Conservation (phyloP, 2,113 vertebrate species). For the Neofelis nebulosa region DNA sequence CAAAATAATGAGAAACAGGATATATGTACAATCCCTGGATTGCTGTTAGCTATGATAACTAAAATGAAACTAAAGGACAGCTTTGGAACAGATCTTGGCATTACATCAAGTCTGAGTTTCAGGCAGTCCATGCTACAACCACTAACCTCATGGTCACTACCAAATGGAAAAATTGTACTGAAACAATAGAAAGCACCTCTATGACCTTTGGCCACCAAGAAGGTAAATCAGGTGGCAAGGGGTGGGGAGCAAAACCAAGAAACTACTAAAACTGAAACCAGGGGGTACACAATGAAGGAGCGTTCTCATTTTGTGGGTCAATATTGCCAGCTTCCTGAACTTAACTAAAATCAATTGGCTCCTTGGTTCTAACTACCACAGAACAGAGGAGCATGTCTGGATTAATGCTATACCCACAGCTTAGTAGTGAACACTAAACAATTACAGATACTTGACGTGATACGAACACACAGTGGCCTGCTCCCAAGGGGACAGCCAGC, state of each 20-base stretch:
- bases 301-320: background rate
- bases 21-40: background rate
- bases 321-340: background rate
- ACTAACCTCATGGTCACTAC: background rate
- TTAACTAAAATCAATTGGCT: background rate
- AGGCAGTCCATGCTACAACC: background rate
- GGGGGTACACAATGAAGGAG: background rate
- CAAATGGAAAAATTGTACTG: background rate
- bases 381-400: background rate
- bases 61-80: background rate
- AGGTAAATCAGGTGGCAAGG: background rate
- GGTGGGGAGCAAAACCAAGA: background rate
- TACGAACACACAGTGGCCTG: background rate
- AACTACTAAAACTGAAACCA: background rate
- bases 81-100: background rate
- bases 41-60: background rate
- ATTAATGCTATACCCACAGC: background rate
- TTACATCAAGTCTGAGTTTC: background rate
- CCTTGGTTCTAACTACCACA: background rate
- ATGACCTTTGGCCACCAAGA: background rate
- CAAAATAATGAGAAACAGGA: background rate
- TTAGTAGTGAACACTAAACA: background rate
- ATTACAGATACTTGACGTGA: background rate
- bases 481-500: background rate
- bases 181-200: background rate